Percentiles rank a stretch among this genome's conserved stretches.
These are phyloP conservation scores for Oryctes rhinoceros DNA, from an alignment of 1,140 invertebrate genomes.

Conservation along the genomic window DNA sequence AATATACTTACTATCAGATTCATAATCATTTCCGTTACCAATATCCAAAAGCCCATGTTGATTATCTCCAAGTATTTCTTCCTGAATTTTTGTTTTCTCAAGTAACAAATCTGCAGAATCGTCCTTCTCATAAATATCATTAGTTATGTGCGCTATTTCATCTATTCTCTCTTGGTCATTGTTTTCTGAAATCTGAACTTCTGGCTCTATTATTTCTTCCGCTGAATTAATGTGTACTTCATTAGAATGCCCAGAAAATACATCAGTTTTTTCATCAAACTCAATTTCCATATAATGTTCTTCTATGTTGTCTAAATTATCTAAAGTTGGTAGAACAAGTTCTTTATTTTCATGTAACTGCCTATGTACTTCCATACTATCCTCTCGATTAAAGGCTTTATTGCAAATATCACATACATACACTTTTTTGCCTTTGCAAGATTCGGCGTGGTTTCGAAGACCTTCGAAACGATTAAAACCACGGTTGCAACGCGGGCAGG, in stretches of 20 bases:
- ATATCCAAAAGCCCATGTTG: neutral
- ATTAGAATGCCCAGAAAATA: constrained; percentile 47
- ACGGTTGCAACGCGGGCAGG: constrained; percentile 65
- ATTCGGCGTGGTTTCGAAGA: constrained; percentile 61
- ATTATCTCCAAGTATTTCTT: constrained; percentile 38
- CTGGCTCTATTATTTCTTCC: constrained; percentile 47
- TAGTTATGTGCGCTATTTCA: neutral
- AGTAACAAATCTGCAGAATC: constrained; percentile 41
- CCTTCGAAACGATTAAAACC: constrained; percentile 64
- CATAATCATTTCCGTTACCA: constrained; percentile 38
- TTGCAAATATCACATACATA: constrained; percentile 63
- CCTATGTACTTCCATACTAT: constrained; percentile 58
- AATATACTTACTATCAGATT: neutral
- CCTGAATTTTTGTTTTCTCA: constrained; percentile 35
- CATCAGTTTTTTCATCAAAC: constrained; percentile 48
- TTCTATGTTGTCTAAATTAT: constrained; percentile 58
- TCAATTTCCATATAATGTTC: constrained; percentile 58
- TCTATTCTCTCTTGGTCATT: neutral
- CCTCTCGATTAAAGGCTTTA: constrained; percentile 59
- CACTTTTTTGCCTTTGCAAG: constrained; percentile 58
- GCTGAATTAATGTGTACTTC: neutral
- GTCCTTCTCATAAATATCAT: constrained; percentile 41
- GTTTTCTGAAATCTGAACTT: constrained; percentile 55
- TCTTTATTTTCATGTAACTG: constrained; percentile 53
- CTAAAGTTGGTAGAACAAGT: constrained; percentile 54